These are phyloP conservation scores for Exocentrus adspersus DNA, from an alignment of 2,888 invertebrate genomes.

Conservation along the genomic window DNA sequence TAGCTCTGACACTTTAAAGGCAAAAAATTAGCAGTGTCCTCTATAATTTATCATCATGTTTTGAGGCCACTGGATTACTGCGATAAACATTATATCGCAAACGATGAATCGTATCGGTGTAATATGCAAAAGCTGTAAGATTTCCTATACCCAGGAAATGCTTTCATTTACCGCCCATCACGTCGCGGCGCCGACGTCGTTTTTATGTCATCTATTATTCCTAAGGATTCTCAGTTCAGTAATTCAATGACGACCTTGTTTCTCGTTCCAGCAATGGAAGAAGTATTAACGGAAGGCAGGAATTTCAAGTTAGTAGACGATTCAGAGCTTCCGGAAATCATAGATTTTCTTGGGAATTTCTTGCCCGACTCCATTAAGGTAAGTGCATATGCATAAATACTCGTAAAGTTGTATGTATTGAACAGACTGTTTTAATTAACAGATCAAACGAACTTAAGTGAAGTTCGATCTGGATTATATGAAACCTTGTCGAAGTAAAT, in stretches of 20 bases:
- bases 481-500: too few relatives aligned
- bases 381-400: slow-evolving; percentile 53
- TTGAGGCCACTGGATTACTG: too few relatives aligned
- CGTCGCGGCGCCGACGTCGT: too few relatives aligned
- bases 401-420: too few relatives aligned
- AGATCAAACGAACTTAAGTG: too few relatives aligned
- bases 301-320: slow-evolving; percentile 88
- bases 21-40: too few relatives aligned
- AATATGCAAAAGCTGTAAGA: not conserved
- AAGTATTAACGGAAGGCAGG: slow-evolving; percentile 85
- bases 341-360: slow-evolving; percentile 81
- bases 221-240: slow-evolving; percentile 3
- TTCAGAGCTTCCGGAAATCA: slow-evolving; percentile 85
- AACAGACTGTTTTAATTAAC: too few relatives aligned
- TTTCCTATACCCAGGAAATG: not conserved
- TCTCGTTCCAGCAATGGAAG: slow-evolving; percentile 79
- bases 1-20: too few relatives aligned
- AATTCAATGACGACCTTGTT: slow-evolving; percentile 1
- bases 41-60: too few relatives aligned
- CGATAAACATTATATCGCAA: too few relatives aligned
- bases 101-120: not conserved
- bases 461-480: too few relatives aligned
- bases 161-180: slow-evolving; percentile 1
- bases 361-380: slow-evolving; percentile 90
- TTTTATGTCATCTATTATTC: slow-evolving; percentile 1